Evolutionary conservation across 2,113 vertebrate genomes (phyloP).

Genomic region (Empidonax traillii): DNA sequence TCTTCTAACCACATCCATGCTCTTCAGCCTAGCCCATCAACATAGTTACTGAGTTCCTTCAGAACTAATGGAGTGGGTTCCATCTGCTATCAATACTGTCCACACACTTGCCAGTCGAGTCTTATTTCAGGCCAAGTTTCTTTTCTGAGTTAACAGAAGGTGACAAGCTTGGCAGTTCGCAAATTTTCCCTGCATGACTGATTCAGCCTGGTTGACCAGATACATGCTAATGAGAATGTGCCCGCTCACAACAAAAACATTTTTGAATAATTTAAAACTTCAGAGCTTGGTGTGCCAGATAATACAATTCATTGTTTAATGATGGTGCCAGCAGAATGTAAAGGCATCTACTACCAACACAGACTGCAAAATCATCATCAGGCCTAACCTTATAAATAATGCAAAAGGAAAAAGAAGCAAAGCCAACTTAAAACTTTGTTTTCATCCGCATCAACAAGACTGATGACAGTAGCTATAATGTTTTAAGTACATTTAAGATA

Average conservation of each 20-base stretch:
- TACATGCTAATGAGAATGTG: constrained; percentile 81
- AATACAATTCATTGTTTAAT: constrained; percentile 55
- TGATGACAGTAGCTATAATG: background rate
- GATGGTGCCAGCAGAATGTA: background rate
- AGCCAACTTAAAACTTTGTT: background rate
- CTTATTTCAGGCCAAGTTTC: constrained; percentile 65
- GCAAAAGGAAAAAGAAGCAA: background rate
- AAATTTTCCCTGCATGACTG: constrained; percentile 76
- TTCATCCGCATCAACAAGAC: background rate
- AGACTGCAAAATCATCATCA: constrained; percentile 1
- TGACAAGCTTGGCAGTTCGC: constrained; percentile 79
- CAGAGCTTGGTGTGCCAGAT: constrained; percentile 49
- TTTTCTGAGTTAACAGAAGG: constrained; percentile 77
- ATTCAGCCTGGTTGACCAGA: constrained; percentile 72
- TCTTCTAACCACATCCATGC: background rate
- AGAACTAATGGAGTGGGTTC: background rate
- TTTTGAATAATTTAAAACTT: constrained; percentile 73
- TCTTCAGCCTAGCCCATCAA: background rate
- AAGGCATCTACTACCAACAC: background rate
- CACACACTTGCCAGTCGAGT: constrained; percentile 51
- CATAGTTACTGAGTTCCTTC: background rate
- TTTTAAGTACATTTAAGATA: background rate
- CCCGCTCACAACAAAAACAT: constrained; percentile 69
- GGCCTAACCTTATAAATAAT: constrained; percentile 36
- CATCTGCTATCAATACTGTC: constrained; percentile 68